Conservation (phyloP, 2,113 vertebrate genomes). For the Dromas ardeola region DNA sequence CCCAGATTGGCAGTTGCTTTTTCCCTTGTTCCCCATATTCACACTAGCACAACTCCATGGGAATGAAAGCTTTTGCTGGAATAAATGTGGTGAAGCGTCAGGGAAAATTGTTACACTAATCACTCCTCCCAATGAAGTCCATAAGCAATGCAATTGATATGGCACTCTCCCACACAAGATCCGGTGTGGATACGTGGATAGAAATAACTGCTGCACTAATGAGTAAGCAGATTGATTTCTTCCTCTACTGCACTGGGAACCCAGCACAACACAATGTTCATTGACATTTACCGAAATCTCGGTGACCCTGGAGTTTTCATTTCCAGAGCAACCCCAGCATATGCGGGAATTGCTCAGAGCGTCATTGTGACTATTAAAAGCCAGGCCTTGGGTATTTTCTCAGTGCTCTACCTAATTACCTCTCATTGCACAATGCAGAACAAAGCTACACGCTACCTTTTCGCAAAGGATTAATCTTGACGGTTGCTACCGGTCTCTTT, state of each 20-base stretch:
- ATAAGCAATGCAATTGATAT: background rate
- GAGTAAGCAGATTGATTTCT: background rate
- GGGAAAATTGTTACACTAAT: background rate
- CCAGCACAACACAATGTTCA: background rate
- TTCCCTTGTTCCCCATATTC: background rate
- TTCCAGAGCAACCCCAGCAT: background rate
- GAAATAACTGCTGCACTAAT: background rate
- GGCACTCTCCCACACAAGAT: too few relatives aligned
- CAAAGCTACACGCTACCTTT: background rate
- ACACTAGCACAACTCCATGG: background rate
- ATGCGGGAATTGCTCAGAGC: background rate
- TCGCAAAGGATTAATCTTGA: background rate
- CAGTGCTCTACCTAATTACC: background rate
- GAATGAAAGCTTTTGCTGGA: background rate
- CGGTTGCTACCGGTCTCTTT: background rate
- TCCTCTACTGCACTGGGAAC: background rate
- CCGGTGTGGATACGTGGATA: background rate
- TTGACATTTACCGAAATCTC: background rate
- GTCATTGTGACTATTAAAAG: background rate
- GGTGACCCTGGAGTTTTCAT: background rate
- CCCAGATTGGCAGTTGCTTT: background rate
- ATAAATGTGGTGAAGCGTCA: fast-evolving
- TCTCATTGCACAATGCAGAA: background rate
- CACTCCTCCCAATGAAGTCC: background rate
- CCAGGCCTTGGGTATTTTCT: background rate